Evolutionary conservation across 2,113 vertebrate species (phyloP).

Genomic region (Oncorhynchus gorbuscha): DNA sequence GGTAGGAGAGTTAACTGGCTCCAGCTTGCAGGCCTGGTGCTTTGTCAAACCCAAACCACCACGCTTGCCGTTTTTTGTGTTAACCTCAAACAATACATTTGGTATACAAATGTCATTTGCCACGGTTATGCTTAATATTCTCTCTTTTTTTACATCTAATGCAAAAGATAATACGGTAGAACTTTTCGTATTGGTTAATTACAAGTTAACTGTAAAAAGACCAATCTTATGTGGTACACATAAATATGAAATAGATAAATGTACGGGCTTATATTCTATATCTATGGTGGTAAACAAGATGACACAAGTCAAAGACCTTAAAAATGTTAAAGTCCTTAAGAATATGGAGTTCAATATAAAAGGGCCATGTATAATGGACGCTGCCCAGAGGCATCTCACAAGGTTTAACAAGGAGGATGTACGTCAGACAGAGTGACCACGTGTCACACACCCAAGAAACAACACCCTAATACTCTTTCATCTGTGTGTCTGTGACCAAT

Average conservation of each 20-base stretch:
- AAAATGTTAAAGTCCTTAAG: neutral
- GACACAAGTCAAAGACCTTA: neutral
- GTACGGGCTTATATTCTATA: no score
- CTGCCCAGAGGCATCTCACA: conserved; percentile 11
- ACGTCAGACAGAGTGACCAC: neutral
- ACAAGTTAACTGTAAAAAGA: conserved; percentile 6
- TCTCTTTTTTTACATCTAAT: conserved; percentile 15
- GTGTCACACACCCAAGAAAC: neutral
- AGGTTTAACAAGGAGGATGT: neutral
- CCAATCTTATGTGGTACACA: neutral
- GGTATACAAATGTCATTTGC: conserved; percentile 50
- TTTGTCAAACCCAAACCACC: conserved; percentile 63
- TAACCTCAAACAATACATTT: conserved; percentile 48
- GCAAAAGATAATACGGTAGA: conserved; percentile 24
- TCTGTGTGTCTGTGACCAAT: neutral
- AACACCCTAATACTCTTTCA: neutral
- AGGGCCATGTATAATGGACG: conserved; percentile 4
- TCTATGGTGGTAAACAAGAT: neutral
- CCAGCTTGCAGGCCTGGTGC: conserved; percentile 38
- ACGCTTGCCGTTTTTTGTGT: conserved; percentile 53
- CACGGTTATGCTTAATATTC: conserved; percentile 9
- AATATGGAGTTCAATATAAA: conserved; percentile 12
- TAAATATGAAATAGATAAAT: no score
- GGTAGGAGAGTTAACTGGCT: conserved; percentile 35
- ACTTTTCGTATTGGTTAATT: conserved; percentile 30